phyloP scores from a whole-genome alignment of 2,888 invertebrate species.

The Parnassius glacialis region DNA sequence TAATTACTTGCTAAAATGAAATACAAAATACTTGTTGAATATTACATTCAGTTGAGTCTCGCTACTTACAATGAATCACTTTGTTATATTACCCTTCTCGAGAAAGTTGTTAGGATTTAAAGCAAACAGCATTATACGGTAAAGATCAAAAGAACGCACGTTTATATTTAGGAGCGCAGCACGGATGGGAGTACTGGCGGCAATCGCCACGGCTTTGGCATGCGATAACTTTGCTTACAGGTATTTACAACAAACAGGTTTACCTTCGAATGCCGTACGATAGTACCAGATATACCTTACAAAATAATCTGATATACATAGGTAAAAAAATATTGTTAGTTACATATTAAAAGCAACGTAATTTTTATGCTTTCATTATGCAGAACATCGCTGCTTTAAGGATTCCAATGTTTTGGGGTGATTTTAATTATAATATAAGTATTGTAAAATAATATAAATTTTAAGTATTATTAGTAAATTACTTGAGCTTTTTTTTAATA shows the following conservation, averaged over 20 bases:
- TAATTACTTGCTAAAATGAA: too few species aligned
- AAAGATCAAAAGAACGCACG: conserved; percentile 19
- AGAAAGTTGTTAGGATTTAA: conserved; percentile 10
- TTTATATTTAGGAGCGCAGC: conserved; percentile 12
- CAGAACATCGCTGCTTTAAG: too few species aligned
- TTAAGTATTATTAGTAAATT: too few species aligned
- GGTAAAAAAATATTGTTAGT: background rate
- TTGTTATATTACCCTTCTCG: conserved; percentile 4
- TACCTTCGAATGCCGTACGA: conserved; percentile 50
- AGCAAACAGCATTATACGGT: conserved; percentile 18
- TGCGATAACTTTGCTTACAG: conserved; percentile 39
- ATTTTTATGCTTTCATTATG: too few species aligned
- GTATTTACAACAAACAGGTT: conserved; percentile 49
- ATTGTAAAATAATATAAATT: too few species aligned
- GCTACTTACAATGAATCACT: conserved; percentile 12
- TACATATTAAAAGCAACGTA: too few species aligned
- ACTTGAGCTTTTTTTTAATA: too few species aligned
- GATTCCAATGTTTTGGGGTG: too few species aligned
- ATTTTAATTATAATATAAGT: too few species aligned
- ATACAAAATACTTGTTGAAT: too few species aligned
- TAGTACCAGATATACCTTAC: conserved; percentile 29
- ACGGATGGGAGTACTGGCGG: conserved; percentile 27
- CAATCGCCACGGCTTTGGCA: conserved; percentile 32
- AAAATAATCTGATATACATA: conserved; percentile 25
- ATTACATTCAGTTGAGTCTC: too few species aligned